phyloP scores from a whole-genome alignment of 2,888 invertebrate species.

The Rhagonycha fulva region DNA sequence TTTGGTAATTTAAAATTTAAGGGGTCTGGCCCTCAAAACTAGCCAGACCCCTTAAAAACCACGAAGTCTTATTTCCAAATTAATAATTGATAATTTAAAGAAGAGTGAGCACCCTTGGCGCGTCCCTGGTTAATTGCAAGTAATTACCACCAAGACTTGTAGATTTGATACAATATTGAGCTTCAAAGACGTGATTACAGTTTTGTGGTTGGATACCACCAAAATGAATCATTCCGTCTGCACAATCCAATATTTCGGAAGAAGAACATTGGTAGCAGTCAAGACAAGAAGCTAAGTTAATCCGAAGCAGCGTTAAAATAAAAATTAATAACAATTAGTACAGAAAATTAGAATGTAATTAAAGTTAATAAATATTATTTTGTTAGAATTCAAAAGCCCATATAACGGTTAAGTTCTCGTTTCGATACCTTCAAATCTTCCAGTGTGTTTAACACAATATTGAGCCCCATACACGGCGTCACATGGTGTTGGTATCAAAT shows the following conservation, averaged over 20 bases:
- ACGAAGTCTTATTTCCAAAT: too few relatives aligned
- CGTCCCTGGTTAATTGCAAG: neutral
- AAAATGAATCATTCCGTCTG: slow-evolving; percentile 66
- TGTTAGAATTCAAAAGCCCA: neutral
- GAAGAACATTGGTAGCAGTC: slow-evolving; percentile 82
- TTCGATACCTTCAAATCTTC: slow-evolving; percentile 80
- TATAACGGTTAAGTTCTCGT: neutral
- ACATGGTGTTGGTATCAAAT: slow-evolving; percentile 73
- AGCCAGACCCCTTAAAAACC: too few relatives aligned
- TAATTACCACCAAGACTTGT: slow-evolving; percentile 60
- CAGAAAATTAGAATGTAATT: neutral
- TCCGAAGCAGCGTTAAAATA: neutral
- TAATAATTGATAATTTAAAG: too few relatives aligned
- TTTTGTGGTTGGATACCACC: slow-evolving; percentile 61
- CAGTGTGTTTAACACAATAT: slow-evolving; percentile 92
- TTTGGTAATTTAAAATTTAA: neutral
- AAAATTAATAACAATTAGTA: neutral
- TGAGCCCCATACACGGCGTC: slow-evolving; percentile 80
- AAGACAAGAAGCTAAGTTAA: slow-evolving; percentile 56
- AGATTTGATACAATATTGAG: slow-evolving; percentile 83
- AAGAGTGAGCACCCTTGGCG: neutral
- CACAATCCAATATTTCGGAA: slow-evolving; percentile 67
- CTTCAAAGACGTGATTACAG: slow-evolving; percentile 77
- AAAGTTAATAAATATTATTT: neutral
- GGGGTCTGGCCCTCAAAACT: too few relatives aligned